A percentile compares a stretch with the other conserved stretches of the same genome.
These are phyloP conservation scores for Tetrax tetrax DNA, from an alignment of 2,113 vertebrate species.

Conservation along the genomic window DNA sequence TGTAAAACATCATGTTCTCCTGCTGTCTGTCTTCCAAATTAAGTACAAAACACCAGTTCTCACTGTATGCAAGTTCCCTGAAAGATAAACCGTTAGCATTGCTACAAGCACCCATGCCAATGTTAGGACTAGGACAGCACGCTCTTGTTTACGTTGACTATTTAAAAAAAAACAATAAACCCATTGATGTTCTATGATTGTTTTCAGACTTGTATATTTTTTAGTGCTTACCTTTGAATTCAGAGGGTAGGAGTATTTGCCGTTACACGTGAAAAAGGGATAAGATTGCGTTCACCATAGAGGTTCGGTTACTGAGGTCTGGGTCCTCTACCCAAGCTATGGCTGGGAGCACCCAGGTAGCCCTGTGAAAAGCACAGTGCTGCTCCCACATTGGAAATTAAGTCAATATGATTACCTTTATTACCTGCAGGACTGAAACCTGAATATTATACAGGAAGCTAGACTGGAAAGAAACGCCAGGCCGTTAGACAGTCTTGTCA, in stretches of 20 bases:
- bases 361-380: background rate
- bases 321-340: background rate
- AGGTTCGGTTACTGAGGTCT: background rate
- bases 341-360: background rate
- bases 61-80: background rate
- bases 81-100: conserved; percentile 15
- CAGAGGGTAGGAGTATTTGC: background rate
- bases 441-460: background rate
- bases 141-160: background rate
- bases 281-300: background rate
- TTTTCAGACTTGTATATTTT: background rate
- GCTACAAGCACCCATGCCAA: background rate
- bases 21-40: background rate
- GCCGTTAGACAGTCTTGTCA: background rate
- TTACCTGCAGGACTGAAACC: background rate
- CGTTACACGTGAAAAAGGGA: background rate
- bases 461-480: background rate
- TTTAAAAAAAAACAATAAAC: background rate
- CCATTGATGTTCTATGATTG: background rate
- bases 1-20: conserved; percentile 25
- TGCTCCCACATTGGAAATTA: background rate
- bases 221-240: background rate
- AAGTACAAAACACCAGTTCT: background rate
- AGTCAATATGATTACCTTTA: background rate
- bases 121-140: background rate